Conservation (phyloP, 2,113 vertebrate genomes). For the Muntiacus reevesi region DNA sequence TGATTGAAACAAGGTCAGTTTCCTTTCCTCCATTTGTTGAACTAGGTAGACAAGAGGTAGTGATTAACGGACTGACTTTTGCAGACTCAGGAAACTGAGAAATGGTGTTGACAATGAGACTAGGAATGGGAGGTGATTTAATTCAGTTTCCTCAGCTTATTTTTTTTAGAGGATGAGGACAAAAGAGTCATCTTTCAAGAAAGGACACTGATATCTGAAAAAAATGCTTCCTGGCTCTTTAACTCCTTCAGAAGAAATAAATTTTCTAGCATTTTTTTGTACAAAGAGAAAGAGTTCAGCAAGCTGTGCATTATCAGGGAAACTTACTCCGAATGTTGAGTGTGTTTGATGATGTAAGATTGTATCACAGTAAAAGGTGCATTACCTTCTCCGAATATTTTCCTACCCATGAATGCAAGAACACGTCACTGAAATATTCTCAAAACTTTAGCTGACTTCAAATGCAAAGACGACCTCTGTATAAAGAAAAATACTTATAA, state of each 20-base stretch:
- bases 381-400: background rate
- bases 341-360: background rate
- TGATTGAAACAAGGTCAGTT: constrained; percentile 14
- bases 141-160: background rate
- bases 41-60: background rate
- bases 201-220: background rate
- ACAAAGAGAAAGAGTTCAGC: background rate
- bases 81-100: background rate
- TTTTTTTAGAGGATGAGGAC: background rate
- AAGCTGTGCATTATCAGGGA: background rate
- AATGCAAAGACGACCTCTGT: background rate
- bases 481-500: background rate
- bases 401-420: background rate
- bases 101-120: background rate
- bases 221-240: background rate
- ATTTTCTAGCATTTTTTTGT: background rate
- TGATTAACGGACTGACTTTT: background rate
- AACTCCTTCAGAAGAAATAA: background rate
- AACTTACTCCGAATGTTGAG: background rate
- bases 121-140: background rate
- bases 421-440: background rate
- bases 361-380: background rate
- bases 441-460: background rate
- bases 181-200: background rate
- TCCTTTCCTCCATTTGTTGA: constrained; percentile 35